phyloP scores from a whole-genome alignment of 2,797 vertebrate genomes.

The Sebastiscus tertius region DNA sequence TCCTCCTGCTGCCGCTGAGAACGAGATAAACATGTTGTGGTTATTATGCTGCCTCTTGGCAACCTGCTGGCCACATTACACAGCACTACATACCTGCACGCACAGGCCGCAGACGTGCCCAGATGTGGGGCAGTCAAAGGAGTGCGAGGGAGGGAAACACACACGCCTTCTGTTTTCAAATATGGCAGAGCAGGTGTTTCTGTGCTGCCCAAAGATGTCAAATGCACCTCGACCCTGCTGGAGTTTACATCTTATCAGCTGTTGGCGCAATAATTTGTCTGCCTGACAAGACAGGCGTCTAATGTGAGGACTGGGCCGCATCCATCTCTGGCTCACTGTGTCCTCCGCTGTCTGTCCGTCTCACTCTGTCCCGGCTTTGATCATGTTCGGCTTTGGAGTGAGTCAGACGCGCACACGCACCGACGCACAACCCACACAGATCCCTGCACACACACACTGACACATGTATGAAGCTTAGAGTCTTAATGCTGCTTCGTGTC shows the following conservation, averaged over 20 bases:
- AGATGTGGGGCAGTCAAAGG: constrained; percentile 34
- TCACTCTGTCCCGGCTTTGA: constrained; percentile 64
- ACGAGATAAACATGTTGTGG: constrained; percentile 27
- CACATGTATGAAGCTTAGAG: neutral
- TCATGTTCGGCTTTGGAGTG: constrained; percentile 63
- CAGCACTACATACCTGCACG: neutral
- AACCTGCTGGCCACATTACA: constrained; percentile 21
- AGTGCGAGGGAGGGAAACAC: neutral
- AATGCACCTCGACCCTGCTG: constrained; percentile 1
- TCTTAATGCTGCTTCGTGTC: constrained; percentile 8
- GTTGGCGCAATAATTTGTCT: constrained; percentile 15
- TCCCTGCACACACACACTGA: neutral
- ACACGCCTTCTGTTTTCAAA: constrained; percentile 33
- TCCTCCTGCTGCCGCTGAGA: neutral
- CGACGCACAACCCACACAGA: constrained; percentile 39
- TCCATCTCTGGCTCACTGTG: constrained; percentile 53
- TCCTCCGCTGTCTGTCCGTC: constrained; percentile 58
- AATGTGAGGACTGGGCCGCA: constrained; percentile 52
- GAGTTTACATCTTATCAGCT: constrained; percentile 32
- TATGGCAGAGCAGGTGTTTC: constrained; percentile 47
- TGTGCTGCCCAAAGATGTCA: constrained; percentile 5
- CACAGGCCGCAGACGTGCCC: neutral
- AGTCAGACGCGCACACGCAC: constrained; percentile 51
- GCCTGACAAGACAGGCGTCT: constrained; percentile 37
- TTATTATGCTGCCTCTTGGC: constrained; percentile 4